Evolutionary conservation across 2,797 vertebrate genomes (phyloP).

Genomic region (Buphagus erythrorhynchus): DNA sequence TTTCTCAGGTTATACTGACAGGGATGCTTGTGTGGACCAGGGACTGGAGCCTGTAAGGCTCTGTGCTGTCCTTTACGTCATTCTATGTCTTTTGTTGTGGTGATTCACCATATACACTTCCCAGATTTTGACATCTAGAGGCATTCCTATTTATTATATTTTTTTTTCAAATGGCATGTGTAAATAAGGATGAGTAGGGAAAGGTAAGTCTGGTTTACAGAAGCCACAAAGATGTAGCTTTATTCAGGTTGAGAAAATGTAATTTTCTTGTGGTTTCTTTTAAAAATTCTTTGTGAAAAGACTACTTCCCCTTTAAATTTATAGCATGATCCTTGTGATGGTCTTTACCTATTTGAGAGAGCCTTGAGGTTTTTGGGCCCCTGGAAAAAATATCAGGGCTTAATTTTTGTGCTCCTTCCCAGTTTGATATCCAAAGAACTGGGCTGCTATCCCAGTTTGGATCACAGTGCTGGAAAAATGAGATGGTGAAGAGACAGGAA

Average conservation of each 20-base stretch:
- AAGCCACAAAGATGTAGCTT: not conserved
- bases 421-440: not conserved
- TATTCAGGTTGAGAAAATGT: not conserved
- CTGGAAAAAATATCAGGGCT: not conserved
- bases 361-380: not conserved
- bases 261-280: not conserved
- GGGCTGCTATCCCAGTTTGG: not conserved
- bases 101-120: not conserved
- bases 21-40: not conserved
- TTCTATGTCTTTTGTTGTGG: not conserved
- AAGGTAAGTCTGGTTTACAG: not conserved
- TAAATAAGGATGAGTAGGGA: not conserved
- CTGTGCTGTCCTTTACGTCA: not conserved
- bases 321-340: not conserved
- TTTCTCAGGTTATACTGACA: not conserved
- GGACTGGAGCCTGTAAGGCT: fast-evolving
- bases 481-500: not conserved
- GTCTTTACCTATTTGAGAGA: not conserved
- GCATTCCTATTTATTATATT: not conserved
- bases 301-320: not conserved
- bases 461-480: not conserved
- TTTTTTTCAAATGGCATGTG: not conserved
- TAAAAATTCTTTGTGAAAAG: not conserved
- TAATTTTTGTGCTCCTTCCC: not conserved
- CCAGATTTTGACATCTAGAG: not conserved